phyloP scores from a whole-genome alignment of 2,888 invertebrate species.

The Anodontia alba region DNA sequence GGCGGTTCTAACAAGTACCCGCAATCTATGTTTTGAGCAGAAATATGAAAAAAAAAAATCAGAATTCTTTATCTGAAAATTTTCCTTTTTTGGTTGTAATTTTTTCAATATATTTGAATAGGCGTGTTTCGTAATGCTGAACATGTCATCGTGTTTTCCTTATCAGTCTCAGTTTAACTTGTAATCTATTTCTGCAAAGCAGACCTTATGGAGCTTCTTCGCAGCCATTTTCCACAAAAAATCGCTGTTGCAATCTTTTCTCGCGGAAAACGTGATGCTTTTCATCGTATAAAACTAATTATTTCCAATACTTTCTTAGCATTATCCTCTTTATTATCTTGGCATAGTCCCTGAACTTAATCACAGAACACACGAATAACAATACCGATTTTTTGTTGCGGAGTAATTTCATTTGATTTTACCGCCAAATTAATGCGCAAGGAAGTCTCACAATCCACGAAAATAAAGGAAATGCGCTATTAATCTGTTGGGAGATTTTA shows the following conservation, averaged over 20 bases:
- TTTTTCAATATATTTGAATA: too few species aligned
- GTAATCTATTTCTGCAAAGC: not conserved
- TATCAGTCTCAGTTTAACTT: too few species aligned
- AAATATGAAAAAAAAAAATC: too few species aligned
- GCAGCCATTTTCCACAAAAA: not conserved
- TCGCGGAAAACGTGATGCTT: not conserved
- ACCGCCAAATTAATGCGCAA: constrained; percentile 10
- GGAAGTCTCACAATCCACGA: constrained; percentile 45
- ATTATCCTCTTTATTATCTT: constrained; percentile 12
- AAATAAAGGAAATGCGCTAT: constrained; percentile 45
- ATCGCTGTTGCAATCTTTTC: constrained; percentile 12
- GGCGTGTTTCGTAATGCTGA: too few species aligned
- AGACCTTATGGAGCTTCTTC: not conserved
- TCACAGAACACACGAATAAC: constrained; percentile 1
- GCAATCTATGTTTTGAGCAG: too few species aligned
- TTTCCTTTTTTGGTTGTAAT: too few species aligned
- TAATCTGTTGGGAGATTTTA: constrained; percentile 37
- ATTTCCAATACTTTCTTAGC: constrained; percentile 1
- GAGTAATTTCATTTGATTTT: constrained; percentile 19
- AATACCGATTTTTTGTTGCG: constrained; percentile 12
- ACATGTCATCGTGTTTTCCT: too few species aligned
- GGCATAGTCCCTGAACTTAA: constrained; percentile 1
- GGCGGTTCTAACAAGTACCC: too few species aligned
- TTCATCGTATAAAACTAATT: constrained; percentile 12
- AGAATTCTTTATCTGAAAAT: too few species aligned